These are phyloP conservation scores for Cotesia vestalis DNA, from an alignment of 1,140 invertebrate species.

Conservation along the genomic window DNA sequence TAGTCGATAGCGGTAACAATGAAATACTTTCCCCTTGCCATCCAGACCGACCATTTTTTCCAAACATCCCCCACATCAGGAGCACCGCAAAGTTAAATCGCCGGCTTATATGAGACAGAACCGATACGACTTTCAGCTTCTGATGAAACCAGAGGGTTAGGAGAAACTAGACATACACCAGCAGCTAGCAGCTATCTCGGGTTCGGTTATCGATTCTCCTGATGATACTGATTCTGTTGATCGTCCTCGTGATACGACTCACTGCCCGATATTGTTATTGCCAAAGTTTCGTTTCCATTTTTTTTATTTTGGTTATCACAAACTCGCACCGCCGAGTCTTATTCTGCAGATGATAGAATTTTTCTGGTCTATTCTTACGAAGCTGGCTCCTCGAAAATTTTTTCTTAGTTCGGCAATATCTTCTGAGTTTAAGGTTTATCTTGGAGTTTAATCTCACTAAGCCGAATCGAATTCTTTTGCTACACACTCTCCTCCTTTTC, in stretches of 20 bases:
- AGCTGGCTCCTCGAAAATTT: not conserved
- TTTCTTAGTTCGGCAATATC: conserved; percentile 12
- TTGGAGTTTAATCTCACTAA: conserved; percentile 1
- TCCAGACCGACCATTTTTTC: conserved; percentile 51
- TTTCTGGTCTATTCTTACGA: not conserved
- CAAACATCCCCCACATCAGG: conserved; percentile 38
- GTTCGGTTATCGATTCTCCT: conserved; percentile 8
- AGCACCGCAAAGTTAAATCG: conserved; percentile 9
- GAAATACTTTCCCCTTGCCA: conserved; percentile 48
- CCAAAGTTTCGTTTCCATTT: not conserved
- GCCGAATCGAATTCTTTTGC: conserved; percentile 30
- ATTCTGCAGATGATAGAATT: not conserved
- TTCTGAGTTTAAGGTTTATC: not conserved
- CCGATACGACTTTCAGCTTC: no score
- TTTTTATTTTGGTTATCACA: conserved; percentile 7
- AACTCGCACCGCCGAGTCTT: not conserved
- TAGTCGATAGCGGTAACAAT: conserved; percentile 21
- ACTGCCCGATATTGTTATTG: conserved; percentile 8
- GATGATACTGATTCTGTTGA: not conserved
- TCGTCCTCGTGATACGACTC: no score
- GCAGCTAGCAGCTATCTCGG: no score
- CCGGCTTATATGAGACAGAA: conserved; percentile 16
- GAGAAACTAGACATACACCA: no score
- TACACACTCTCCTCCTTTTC: conserved; percentile 9
- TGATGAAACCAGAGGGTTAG: no score